These are phyloP conservation scores for Xerus rutilus DNA, from an alignment of 2,797 vertebrate species.

Conservation along the genomic window DNA sequence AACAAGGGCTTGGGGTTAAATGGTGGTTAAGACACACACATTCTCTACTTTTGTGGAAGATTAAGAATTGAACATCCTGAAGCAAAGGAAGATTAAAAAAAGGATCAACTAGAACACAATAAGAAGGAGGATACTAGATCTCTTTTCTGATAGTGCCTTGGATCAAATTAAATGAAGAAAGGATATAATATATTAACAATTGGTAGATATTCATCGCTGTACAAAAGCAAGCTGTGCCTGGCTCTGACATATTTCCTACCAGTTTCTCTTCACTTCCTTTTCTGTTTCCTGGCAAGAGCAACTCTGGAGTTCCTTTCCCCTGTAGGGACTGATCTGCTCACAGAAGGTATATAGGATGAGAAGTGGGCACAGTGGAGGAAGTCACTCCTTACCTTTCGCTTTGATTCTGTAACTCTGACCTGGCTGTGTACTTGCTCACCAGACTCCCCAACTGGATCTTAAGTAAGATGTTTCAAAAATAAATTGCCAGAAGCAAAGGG, in stretches of 20 bases:
- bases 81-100: not conserved
- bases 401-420: not conserved
- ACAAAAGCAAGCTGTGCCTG: not conserved
- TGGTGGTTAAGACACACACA: not conserved
- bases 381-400: not conserved
- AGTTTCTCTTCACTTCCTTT: not conserved
- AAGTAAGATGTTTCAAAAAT: constrained; percentile 31
- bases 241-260: not conserved
- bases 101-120: not conserved
- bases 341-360: not conserved
- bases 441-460: not conserved
- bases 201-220: not conserved
- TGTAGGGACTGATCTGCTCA: not conserved
- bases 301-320: not conserved
- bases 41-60: not conserved
- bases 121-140: not conserved
- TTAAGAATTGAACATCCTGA: not conserved
- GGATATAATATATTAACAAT: not conserved
- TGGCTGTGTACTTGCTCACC: not conserved
- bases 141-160: not conserved
- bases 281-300: not conserved
- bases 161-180: constrained; percentile 10
- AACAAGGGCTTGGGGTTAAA: not conserved
- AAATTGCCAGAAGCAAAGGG: constrained; percentile 63
- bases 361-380: not conserved